A percentile compares a stretch with the other conserved stretches of the same genome.
Evolutionary conservation across 2,888 invertebrate genomes (phyloP).

Genomic region (Heliconius cydno): DNA sequence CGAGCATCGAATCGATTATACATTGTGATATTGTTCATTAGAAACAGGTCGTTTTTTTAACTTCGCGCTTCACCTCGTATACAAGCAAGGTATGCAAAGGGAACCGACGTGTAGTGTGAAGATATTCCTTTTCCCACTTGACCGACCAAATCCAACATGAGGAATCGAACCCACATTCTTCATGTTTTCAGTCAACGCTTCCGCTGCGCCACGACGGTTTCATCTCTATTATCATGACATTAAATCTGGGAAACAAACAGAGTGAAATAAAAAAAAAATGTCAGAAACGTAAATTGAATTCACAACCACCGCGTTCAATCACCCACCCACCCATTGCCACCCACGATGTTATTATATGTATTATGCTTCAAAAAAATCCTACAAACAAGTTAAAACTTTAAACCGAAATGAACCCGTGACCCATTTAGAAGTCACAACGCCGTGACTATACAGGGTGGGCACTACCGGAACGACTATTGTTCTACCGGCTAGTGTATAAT

Average conservation of each 20-base stretch:
- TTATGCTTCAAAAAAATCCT: neutral
- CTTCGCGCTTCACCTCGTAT: neutral
- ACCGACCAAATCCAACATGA: no score
- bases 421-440: constrained; percentile 16
- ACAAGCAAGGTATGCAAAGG: neutral
- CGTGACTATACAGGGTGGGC: constrained; percentile 21
- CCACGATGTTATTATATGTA: neutral
- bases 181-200: neutral
- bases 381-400: constrained; percentile 13
- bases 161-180: neutral
- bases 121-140: no score
- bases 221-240: no score
- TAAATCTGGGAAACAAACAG: neutral
- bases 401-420: constrained; percentile 24
- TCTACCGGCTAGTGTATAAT: constrained; percentile 10
- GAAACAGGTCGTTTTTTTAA: neutral
- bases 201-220: neutral
- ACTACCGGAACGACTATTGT: constrained; percentile 24
- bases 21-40: neutral
- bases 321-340: no score
- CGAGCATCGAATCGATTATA: constrained; percentile 4
- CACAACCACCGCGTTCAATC: no score
- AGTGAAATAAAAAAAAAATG: no score
- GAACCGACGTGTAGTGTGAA: no score
- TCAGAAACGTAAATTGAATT: no score